Evolutionary conservation across 2,888 invertebrate species (phyloP), one percentile per base, ranked within the genome.

Genomic region (Phaedon cochleariae): DNA sequence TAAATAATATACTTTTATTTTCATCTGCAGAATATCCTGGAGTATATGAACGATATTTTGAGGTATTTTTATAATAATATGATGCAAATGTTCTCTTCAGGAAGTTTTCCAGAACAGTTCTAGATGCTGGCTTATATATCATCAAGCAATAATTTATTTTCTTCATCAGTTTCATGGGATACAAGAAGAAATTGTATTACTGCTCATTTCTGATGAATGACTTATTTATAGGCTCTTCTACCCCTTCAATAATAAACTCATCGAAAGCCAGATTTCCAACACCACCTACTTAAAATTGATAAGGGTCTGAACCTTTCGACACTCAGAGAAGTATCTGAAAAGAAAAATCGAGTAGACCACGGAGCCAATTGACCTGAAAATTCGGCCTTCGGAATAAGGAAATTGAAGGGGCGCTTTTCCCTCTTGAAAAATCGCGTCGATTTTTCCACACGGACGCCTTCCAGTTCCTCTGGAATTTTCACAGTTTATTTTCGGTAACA

Each of bases 401-500:
- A 58, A 64, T 63, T 53, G 65, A 59, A 63, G 59, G 54, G 60
- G 51, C 51, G 63, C 48, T 34, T 29, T 34, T 34, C 34, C 34
- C 34, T 7, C 59, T 59, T 68, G 70, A 70, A 67, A 70, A 70
- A 68, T 70, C 67, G 48, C 59, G 61, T 37, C 65, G 64, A 68
- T 68, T 68, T 64, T 68, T 67, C 63, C 70, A 46, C 59, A 34
- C 58, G 58, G 68, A 63, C 65, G 64, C 61, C 37, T 55, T 22
- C 59, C 48, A 59, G 54, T 65, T 65, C 60, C 62, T 61, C 41
- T 59, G 61, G 55, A 68, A 70, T 67, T 68, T 66, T 64, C 67
- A 46, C 65, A 65, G 67, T 69, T 69, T 63, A 65, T 68, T 59
- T 65, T 61, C 70, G 66, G 70, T 70, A 70, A 70, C 68, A 68